Base-by-base conservation (phyloP, 2,888 invertebrate species). In the Hydroisotoma schaefferi region DNA sequence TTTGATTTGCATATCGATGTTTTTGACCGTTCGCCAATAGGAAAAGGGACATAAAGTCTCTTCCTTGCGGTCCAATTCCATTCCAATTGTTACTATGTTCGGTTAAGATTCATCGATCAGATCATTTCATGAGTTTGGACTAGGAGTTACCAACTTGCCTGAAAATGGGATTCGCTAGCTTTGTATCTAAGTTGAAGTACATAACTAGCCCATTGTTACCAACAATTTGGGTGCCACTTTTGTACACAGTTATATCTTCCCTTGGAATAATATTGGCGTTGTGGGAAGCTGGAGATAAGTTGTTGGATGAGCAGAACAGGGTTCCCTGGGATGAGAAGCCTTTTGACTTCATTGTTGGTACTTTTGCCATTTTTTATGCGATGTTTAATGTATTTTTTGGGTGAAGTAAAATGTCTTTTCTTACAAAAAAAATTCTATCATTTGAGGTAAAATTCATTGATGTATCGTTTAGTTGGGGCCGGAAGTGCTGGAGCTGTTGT, bases 391-490 rank as follows among this genome's bases (percentile, higher is more conserved):
- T 28, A 22, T n/a, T 28, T 5, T 49, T 8, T 23, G 6, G 10
- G 8, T 47, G 6, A 8, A n/a, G 20, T n/a, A 15, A 18, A 18
- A 43, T 25, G 10, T 15, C 5, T 8, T 6, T 12, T 46, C 20
- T 46, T 4, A 46, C 20, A 25, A 12, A 46, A 8, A 23, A 43
- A 43, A 43, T 23, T 46, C 23, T 2, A 49, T 28, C 26, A 4
- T 2, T 49, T 49, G 8, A 6, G n/a, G n/a, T n/a, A n/a, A n/a
- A n/a, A n/a, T n/a, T n/a, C n/a, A n/a, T n/a, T n/a, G n/a, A n/a
- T n/a, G n/a, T n/a, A n/a, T n/a, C n/a, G n/a, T n/a, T n/a, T 52
- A 52, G 52, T 52, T 37, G 52, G 52, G 22, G 52, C 52, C 10
- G 52, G 52, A n/a, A 37, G 37, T 37, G 52, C 52, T 12, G 52